A percentile compares a stretch with the other conserved stretches of the same genome.
phyloP scores from a whole-genome alignment of 1,140 invertebrate genomes.

The Tenebrio molitor region DNA sequence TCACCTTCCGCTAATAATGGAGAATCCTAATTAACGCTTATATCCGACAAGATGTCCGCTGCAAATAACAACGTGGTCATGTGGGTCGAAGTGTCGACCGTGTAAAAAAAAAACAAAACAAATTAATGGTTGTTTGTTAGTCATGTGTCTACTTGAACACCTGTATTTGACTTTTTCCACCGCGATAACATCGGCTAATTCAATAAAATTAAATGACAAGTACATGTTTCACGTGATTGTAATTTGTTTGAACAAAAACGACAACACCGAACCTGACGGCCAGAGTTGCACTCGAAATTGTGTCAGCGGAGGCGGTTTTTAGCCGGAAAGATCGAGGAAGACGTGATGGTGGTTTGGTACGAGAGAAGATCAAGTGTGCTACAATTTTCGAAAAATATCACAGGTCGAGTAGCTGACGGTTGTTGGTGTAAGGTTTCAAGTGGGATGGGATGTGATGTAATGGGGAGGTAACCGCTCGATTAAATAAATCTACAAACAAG shows the following conservation, averaged over 20 bases:
- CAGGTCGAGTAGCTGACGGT: no score
- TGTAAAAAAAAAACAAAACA: no score
- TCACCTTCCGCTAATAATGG: constrained; percentile 27
- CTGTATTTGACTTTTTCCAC: constrained; percentile 24
- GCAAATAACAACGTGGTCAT: background rate
- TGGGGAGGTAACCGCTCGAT: constrained; percentile 8
- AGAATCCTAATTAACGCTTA: constrained; percentile 9
- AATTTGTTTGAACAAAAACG: constrained; percentile 4
- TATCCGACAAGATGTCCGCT: constrained; percentile 2
- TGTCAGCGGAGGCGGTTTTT: no score
- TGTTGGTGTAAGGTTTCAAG: constrained; percentile 13
- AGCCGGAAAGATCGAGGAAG: no score
- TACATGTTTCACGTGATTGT: background rate
- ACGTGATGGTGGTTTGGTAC: no score
- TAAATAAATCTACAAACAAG: constrained; percentile 15
- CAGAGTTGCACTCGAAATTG: background rate
- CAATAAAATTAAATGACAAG: constrained; percentile 12
- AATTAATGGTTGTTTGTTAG: constrained; percentile 15
- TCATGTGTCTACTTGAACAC: constrained; percentile 22
- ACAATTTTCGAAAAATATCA: no score
- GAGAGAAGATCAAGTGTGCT: no score
- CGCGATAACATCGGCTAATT: constrained; percentile 1
- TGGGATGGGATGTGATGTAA: background rate
- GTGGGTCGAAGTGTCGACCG: background rate
- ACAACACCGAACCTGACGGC: constrained; percentile 9